These are phyloP conservation scores for Alentia gelatinosa DNA, from an alignment of 2,888 invertebrate genomes.

Conservation along the genomic window DNA sequence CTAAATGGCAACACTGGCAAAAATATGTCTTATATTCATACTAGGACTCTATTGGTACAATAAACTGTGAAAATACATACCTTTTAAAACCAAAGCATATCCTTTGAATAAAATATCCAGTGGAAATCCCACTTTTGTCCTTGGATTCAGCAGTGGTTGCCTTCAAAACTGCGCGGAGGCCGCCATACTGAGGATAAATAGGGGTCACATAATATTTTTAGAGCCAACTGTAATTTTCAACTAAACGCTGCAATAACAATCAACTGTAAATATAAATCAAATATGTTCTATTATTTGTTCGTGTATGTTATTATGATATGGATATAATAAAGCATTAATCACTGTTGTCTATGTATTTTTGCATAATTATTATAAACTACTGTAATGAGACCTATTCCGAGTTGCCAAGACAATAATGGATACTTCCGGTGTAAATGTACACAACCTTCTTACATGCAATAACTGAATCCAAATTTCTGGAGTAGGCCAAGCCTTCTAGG, in stretches of 20 bases:
- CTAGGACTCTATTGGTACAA: background rate
- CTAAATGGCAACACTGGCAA: too few species aligned
- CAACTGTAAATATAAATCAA: background rate
- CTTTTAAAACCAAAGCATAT: background rate
- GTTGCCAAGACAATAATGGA: background rate
- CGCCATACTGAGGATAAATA: background rate
- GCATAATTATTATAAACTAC: background rate
- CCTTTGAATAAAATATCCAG: background rate
- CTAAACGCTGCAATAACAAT: background rate
- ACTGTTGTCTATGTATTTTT: too few species aligned
- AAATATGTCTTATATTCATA: too few species aligned
- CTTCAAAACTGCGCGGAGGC: background rate
- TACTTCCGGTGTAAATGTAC: conserved; percentile 42
- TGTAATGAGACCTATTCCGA: background rate
- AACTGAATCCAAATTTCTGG: background rate
- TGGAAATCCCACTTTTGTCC: background rate
- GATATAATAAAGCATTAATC: too few species aligned
- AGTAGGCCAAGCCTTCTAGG: background rate
- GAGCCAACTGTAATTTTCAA: background rate
- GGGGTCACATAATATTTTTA: background rate
- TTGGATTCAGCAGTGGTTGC: background rate
- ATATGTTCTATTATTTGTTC: too few species aligned
- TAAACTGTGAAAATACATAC: too few species aligned
- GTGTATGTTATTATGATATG: too few species aligned
- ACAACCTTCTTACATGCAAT: background rate